phyloP scores from a whole-genome alignment of 2,797 vertebrate genomes.

The Clarias pachynema region DNA sequence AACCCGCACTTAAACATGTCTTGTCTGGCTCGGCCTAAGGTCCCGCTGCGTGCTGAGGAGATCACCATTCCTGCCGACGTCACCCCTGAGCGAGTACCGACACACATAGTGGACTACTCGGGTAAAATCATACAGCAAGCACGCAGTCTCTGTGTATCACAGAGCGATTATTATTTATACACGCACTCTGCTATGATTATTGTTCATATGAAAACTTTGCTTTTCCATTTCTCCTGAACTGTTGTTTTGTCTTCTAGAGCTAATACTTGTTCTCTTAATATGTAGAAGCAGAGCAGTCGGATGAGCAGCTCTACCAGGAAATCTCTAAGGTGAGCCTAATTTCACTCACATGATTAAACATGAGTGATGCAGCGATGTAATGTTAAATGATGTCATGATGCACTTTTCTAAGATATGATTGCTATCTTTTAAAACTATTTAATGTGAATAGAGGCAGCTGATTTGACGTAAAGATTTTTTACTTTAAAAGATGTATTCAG shows the following conservation, averaged over 20 bases:
- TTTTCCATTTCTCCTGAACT: background rate
- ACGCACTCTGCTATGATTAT: background rate
- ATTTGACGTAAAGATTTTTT: background rate
- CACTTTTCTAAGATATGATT: background rate
- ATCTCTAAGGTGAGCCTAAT: constrained; percentile 87
- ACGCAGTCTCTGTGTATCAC: background rate
- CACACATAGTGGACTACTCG: constrained; percentile 97
- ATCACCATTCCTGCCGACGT: constrained; percentile 98
- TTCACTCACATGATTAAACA: background rate
- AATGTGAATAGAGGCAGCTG: background rate
- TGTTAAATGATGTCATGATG: background rate
- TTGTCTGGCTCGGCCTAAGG: constrained; percentile 70
- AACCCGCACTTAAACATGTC: background rate
- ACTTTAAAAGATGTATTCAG: background rate
- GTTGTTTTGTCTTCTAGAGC: background rate
- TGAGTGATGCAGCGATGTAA: background rate
- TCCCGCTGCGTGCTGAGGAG: constrained; percentile 94
- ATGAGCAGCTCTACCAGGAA: constrained; percentile 94
- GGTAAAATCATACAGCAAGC: constrained; percentile 68
- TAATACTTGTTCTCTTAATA: constrained; percentile 7
- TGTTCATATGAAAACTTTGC: background rate
- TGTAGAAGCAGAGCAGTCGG: constrained; percentile 92
- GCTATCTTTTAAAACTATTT: background rate
- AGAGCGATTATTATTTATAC: background rate
- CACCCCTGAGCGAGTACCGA: constrained; percentile 95